Percentiles rank a stretch among this genome's conserved stretches.
phyloP scores from a whole-genome alignment of 2,113 vertebrate species.

The Zeus faber region DNA sequence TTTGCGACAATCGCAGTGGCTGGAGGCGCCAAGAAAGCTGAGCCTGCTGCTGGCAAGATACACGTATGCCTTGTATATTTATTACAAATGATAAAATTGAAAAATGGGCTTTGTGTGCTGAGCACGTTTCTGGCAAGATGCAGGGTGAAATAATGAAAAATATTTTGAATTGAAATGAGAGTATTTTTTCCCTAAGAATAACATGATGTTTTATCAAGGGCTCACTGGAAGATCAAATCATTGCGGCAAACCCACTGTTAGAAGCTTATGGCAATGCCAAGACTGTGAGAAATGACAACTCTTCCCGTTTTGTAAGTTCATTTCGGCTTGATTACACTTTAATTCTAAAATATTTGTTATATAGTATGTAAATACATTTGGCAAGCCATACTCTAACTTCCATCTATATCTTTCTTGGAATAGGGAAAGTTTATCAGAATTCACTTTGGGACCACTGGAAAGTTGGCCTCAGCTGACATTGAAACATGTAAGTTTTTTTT shows the following conservation, averaged over 20 bases:
- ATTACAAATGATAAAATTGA: too few species aligned
- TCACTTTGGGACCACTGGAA: constrained; percentile 88
- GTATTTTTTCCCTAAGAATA: neutral
- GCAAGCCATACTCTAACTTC: neutral
- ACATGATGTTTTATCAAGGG: constrained; percentile 68
- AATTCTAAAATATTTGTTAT: neutral
- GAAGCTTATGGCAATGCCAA: constrained; percentile 88
- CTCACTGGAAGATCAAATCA: constrained; percentile 83
- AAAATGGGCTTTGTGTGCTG: too few species aligned
- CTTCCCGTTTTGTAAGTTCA: constrained; percentile 82
- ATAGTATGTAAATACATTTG: constrained; percentile 22
- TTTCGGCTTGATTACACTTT: neutral
- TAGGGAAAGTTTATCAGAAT: constrained; percentile 93
- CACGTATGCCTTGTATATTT: too few species aligned
- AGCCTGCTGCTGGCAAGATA: constrained; percentile 70
- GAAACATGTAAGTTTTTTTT: constrained; percentile 86
- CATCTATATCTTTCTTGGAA: neutral
- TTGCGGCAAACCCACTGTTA: constrained; percentile 75
- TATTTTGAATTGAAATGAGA: neutral
- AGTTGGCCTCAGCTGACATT: constrained; percentile 94
- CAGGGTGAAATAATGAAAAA: constrained; percentile 64
- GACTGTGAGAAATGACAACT: constrained; percentile 88
- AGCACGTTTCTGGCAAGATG: constrained; percentile 78
- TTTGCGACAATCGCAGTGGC: constrained; percentile 94
- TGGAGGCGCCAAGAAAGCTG: constrained; percentile 62